A percentile compares a stretch with the other conserved stretches of the same genome.
Conservation (phyloP, 2,797 vertebrate genomes). For the Rhinatrema bivittatum region DNA sequence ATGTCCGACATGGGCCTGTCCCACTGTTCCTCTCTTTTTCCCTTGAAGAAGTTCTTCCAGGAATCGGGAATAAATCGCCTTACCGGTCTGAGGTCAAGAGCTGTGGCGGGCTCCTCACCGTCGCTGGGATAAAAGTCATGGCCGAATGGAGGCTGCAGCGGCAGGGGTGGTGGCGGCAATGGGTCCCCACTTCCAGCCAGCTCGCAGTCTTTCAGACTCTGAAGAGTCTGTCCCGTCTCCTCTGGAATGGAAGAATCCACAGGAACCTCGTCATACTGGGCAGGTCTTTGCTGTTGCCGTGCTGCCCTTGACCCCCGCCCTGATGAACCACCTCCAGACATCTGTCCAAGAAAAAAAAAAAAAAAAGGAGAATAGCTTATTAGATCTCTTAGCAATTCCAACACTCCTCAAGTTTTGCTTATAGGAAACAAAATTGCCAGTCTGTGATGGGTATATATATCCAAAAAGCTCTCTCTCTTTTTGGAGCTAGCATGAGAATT, state of each 20-base stretch:
- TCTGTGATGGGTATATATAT: too few species aligned
- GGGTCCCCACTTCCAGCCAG: constrained; percentile 65
- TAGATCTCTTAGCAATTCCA: too few species aligned
- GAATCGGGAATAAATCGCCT: constrained; percentile 87
- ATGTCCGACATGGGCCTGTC: constrained; percentile 45
- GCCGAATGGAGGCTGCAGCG: constrained; percentile 71
- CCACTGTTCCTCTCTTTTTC: constrained; percentile 40
- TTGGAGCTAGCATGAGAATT: too few species aligned
- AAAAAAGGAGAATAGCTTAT: too few species aligned
- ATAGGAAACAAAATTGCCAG: too few species aligned
- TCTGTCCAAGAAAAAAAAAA: too few species aligned
- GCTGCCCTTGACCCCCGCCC: constrained; percentile 15
- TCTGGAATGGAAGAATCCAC: constrained; percentile 25
- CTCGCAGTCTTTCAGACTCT: constrained; percentile 31
- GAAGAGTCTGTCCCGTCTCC: constrained; percentile 30
- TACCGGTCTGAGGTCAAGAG: constrained; percentile 78
- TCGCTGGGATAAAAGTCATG: constrained; percentile 56
- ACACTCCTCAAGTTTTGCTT: too few species aligned
- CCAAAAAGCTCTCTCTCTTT: too few species aligned
- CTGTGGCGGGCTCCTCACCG: constrained; percentile 46
- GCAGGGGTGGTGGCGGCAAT: constrained; percentile 82
- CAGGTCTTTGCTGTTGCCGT: constrained; percentile 17
- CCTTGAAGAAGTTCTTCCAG: constrained; percentile 80
- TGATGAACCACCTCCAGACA: constrained; percentile 33
- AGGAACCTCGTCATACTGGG: constrained; percentile 60